Base-by-base conservation (phyloP, 2,797 vertebrate species). In the Dermochelys coriacea region DNA sequence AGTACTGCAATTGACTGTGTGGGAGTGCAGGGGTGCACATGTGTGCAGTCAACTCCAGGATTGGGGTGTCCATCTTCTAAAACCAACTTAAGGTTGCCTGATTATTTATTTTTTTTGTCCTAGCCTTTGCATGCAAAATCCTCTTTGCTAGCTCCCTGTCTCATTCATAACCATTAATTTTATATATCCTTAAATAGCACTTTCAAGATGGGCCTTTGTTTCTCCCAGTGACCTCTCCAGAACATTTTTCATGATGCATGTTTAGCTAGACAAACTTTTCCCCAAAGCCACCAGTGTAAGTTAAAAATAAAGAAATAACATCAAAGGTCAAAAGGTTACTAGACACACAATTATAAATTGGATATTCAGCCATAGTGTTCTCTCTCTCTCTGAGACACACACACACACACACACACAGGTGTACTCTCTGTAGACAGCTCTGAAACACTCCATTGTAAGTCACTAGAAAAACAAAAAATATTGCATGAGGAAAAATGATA, bases 311-410 rank as follows among this genome's bases (percentile, higher is more conserved):
- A 93, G 45, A 87, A 93, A 87, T 68, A 90, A 92, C 90, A 86
- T 92, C 92, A 96, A 94, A 94, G 94, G 75, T 94, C 91, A 94
- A 84, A 91, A 92, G 89, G 91, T 57, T 94, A 94, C 95, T 45
- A 61, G 55, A 90, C 97, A 95, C 61, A 92, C 96, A 96, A 96
- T 97, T 96, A 96, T 96, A 96, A 96, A 97, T 50, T 84, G 93
- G 92, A 52, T 95, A 94, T 96, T 95, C 96, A 97, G 96, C 96
- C 94, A 96, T 93, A 95, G 96, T 50, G 9, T 54, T 12, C 55
- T 14, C 27, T 29, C 55, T 27, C 25, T 12, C 55, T 10, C 55
- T 25, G 91, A 85, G n/a, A 1, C 8, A 9, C 84, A 50, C 50
- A 50, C 51, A 52, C 16, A 52, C 51, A 52, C 82, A 27, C 86